phyloP scores from a whole-genome alignment of 1,140 invertebrate genomes.

The Nylanderia fulva region DNA sequence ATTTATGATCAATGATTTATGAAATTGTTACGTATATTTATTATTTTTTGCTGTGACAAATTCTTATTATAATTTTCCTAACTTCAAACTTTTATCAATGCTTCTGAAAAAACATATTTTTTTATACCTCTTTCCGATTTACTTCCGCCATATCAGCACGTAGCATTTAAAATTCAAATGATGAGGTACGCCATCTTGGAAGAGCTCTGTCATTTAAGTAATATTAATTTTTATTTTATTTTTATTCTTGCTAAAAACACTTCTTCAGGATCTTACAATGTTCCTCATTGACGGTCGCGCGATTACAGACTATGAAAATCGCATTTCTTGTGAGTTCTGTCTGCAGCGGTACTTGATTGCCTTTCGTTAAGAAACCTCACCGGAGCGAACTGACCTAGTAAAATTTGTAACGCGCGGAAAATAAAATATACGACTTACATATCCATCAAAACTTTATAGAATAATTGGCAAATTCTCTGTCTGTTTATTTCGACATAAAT shows the following conservation, averaged over 20 bases:
- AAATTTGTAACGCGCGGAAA: slow-evolving; percentile 17
- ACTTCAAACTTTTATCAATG: background rate
- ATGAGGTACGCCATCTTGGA: background rate
- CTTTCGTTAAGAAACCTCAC: slow-evolving; percentile 63
- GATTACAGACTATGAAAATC: slow-evolving; percentile 66
- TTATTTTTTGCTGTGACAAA: background rate
- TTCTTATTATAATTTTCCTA: background rate
- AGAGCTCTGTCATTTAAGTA: background rate
- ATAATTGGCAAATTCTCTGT: background rate
- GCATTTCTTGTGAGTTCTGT: slow-evolving; percentile 48
- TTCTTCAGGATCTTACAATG: background rate
- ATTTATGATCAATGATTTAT: background rate
- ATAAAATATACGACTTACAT: background rate
- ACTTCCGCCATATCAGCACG: background rate
- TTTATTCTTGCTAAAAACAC: background rate
- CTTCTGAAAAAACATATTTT: background rate
- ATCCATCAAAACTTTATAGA: background rate
- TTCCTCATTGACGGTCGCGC: slow-evolving; percentile 37
- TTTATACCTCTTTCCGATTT: background rate
- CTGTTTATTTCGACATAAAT: background rate
- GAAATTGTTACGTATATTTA: background rate
- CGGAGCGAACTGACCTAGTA: slow-evolving; percentile 41
- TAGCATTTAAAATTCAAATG: background rate
- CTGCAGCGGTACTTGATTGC: slow-evolving; percentile 70
- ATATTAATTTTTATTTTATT: background rate